Base-by-base conservation (phyloP, 2,797 vertebrate species). In the Pampus argenteus region DNA sequence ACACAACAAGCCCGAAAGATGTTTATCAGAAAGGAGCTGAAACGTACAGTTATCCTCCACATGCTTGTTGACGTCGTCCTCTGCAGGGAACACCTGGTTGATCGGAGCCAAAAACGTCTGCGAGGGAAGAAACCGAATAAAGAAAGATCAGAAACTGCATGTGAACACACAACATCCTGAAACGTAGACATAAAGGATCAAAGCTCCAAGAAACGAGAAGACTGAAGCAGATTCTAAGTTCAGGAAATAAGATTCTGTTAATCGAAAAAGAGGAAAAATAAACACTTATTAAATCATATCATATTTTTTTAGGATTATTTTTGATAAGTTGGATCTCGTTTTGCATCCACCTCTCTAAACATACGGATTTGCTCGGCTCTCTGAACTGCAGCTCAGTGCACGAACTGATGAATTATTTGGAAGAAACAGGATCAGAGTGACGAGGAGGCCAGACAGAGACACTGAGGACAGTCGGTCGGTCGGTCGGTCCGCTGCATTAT, bases 41-140 rank as follows among this genome's bases (percentile, higher is more conserved):
- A 85, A 95, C 97, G 95, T 83, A 99, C 97, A 99, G 74, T 99
- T 99, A 85, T 99, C 98, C 93, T 99, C 98, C 76, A 99, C 96
- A 71, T 98, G 95, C 72, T 99, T 99, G 92, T 95, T 96, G 80
- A 94, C 93, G n/a, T 99, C 97, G 10, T 99, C 98, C 88, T 99
- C 98, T 0, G 98, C 98, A 50, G 98, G 97, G 77, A 99, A 99
- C 44, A 99, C 98, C 86, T 99, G 97, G 83, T 93, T 98, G 88
- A 99, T 86, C 10, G 95, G 88, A 90, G 97, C 96, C 86, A 96
- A 82, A 77, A 99, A 97, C 0, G 94, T 95, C 97, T 99, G 90
- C 25, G 22, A 0, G n/a, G 17, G 28, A n/a, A 3, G 7, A 3
- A 6, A 25, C 14, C 5, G 18, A 40, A 3, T 0, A 38, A 9